Percentiles rank a stretch among this genome's conserved stretches.
Evolutionary conservation across 2,888 invertebrate species (phyloP).

Genomic region (Brenthis ino): DNA sequence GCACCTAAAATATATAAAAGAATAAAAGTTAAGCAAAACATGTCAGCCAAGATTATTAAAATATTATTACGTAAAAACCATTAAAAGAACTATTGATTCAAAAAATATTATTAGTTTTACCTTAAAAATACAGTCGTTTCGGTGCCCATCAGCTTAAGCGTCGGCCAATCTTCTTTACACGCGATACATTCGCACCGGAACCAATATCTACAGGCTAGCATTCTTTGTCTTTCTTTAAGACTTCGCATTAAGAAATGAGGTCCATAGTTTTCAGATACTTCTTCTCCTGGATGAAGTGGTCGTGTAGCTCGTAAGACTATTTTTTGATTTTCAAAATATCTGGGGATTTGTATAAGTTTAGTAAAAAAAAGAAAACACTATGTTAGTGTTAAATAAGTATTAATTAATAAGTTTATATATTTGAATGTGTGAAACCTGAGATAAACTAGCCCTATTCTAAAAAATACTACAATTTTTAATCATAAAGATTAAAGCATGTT

Average conservation of each 20-base stretch:
- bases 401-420: too few species aligned
- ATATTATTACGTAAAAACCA: too few species aligned
- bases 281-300: conserved; percentile 84
- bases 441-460: too few species aligned
- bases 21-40: not conserved
- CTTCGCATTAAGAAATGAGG: conserved; percentile 85
- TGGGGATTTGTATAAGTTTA: conserved; percentile 46
- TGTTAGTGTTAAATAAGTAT: too few species aligned
- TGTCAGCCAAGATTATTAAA: too few species aligned
- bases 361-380: too few species aligned
- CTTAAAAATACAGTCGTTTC: conserved; percentile 67
- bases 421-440: too few species aligned
- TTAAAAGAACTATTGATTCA: too few species aligned
- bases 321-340: conserved; percentile 88
- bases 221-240: conserved; percentile 82
- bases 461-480: too few species aligned
- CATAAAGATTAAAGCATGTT: too few species aligned
- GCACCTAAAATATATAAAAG: conserved; percentile 52
- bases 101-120: conserved; percentile 40
- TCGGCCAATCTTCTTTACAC: conserved; percentile 89
- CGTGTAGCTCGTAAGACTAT: conserved; percentile 87
- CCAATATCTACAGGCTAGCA: conserved; percentile 88
- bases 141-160: conserved; percentile 82
- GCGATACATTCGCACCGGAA: conserved; percentile 88
- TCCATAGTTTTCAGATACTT: conserved; percentile 92